Base-by-base conservation (phyloP, 53 echinoderm and acorn worm genomes). In the Astropecten irregularis region DNA sequence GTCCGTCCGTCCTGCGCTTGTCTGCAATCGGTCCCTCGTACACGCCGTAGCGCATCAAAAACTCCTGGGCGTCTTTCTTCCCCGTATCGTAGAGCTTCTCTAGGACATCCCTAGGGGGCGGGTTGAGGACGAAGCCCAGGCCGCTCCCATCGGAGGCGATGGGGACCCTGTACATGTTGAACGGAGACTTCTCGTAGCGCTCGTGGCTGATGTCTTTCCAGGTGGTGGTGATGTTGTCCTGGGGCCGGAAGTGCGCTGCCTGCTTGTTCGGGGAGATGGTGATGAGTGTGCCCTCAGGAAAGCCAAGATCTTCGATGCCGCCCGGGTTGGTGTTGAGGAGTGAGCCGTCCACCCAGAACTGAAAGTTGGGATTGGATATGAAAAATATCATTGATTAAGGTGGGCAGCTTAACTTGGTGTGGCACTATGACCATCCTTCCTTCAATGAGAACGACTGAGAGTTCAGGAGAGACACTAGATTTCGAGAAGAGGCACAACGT, bases 131-230 rank as follows among this genome's bases (percentile, higher is more conserved):
- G 20, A 53, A 67, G 36, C 79, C 81, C 13, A 57, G 57, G 8
- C 74, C 74, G 16, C 15, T 34, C 3, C 13, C 37, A 31, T 39
- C 40, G 26, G 74, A 74, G 40, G 56, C 23, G 55, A 74, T 40
- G 2, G 74, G 74, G 3, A 87, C 87, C 22, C 87, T 38, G 52
- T 66, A 87, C 87, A 87, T 87, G 68, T 87, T 87, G 70, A 77
- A 87, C 8, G 87, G 87, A 4, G 77, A 79, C 15, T 47, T 42
- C 37, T 87, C 79, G 58, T 79, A 87, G 18, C 66, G 67, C 55
- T 87, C 87, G 15, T 79, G 53, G 81, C 87, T 87, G 87, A 87
- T 69, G 81, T 87, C 87, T 51, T 79, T 77, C 87, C 87, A 87
- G 44, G 68, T 55, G 54, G 87, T 40, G 9, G 87, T 87, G 42